phyloP scores from a whole-genome alignment of 1,140 invertebrate genomes.

The Hypsibius dujardini region DNA sequence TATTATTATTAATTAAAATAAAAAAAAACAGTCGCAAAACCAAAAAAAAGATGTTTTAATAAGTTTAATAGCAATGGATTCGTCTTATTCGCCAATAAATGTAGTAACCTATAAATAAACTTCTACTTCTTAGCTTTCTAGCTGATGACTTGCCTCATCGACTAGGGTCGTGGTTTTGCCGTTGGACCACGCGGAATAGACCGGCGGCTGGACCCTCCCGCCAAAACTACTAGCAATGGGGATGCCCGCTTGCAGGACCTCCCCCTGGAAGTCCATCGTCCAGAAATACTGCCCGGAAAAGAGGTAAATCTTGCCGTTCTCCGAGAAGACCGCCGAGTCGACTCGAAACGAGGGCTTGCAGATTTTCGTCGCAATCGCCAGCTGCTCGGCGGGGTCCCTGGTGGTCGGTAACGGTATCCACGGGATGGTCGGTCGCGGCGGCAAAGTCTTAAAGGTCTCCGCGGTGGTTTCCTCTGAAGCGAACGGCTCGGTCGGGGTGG shows the following conservation, averaged over 20 bases:
- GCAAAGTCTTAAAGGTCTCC: no score
- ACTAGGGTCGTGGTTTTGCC: not conserved
- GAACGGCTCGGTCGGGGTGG: not conserved
- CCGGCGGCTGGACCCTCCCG: not conserved
- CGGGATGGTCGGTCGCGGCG: no score
- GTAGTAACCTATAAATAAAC: no score
- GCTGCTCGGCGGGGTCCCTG: not conserved
- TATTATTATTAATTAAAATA: no score
- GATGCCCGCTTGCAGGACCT: not conserved
- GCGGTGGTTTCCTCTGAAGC: not conserved
- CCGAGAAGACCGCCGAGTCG: not conserved
- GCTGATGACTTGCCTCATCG: slow-evolving; percentile 9
- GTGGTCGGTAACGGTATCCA: no score
- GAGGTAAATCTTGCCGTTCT: slow-evolving; percentile 15
- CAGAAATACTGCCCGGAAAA: slow-evolving; percentile 10
- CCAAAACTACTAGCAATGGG: not conserved
- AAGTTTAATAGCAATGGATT: no score
- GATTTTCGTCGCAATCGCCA: not conserved
- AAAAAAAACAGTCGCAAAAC: no score
- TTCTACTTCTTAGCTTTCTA: no score
- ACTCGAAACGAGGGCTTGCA: slow-evolving; percentile 4
- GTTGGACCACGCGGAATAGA: not conserved
- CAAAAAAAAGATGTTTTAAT: no score
- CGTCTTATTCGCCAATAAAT: no score
- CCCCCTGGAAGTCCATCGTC: slow-evolving; percentile 8